Evolutionary conservation across 2,797 vertebrate genomes (phyloP).

Genomic region (Cyclopterus lumpus): DNA sequence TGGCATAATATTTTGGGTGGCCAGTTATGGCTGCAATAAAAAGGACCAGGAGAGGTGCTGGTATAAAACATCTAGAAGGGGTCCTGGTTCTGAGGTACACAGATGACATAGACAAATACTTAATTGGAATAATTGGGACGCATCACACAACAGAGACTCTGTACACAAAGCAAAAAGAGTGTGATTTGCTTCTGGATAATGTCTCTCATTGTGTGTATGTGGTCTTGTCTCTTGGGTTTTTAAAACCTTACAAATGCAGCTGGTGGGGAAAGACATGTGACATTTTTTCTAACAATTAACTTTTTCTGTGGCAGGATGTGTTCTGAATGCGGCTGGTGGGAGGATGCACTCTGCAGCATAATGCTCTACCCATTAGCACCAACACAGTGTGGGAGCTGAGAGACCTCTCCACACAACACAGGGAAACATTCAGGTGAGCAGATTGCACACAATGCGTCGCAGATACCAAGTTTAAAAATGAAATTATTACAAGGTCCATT

Average conservation of each 20-base stretch:
- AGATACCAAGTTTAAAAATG: conserved; percentile 27
- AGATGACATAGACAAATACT: not conserved
- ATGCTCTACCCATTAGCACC: conserved; percentile 68
- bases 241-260: conserved; percentile 57
- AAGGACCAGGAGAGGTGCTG: not conserved
- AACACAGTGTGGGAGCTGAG: conserved; percentile 58
- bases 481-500: conserved; percentile 2
- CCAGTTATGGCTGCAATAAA: not conserved
- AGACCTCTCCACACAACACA: conserved; percentile 47
- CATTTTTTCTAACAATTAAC: conserved; percentile 62
- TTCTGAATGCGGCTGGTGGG: conserved; percentile 66
- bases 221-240: conserved; percentile 46
- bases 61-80: not conserved
- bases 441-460: conserved; percentile 12
- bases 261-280: conserved; percentile 41
- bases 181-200: conserved; percentile 24
- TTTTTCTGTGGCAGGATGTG: conserved; percentile 73
- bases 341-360: conserved; percentile 66
- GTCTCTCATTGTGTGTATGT: conserved; percentile 21
- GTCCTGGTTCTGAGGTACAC: not conserved
- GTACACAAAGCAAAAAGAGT: conserved; percentile 14
- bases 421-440: conserved; percentile 56
- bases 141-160: conserved; percentile 4
- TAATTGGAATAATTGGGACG: conserved; percentile 4
- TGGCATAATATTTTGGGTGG: not conserved